Evolutionary conservation across 2,888 invertebrate genomes (phyloP).

Genomic region (Silvanus unidentatus): DNA sequence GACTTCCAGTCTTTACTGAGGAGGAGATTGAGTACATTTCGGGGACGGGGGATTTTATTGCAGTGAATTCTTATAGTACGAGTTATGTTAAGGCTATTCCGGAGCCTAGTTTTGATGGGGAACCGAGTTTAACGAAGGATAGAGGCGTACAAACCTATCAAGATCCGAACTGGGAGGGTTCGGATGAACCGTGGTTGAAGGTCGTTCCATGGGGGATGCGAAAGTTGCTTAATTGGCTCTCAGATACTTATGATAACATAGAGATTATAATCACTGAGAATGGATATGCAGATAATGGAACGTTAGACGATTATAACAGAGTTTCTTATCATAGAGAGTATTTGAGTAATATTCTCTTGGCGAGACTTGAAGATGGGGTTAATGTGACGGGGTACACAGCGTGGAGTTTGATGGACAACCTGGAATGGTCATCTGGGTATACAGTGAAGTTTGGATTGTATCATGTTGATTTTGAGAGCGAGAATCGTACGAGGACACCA

Average conservation of each 20-base stretch:
- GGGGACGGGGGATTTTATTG: constrained; percentile 65
- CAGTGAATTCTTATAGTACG: constrained; percentile 69
- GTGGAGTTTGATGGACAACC: constrained; percentile 58
- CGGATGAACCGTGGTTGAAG: constrained; percentile 10
- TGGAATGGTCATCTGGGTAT: constrained; percentile 52
- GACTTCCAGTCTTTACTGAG: constrained; percentile 56
- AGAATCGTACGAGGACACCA: constrained; percentile 53
- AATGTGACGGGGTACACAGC: constrained; percentile 52
- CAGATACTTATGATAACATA: constrained; percentile 18
- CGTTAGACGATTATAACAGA: constrained; percentile 18
- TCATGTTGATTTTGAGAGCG: constrained; percentile 58
- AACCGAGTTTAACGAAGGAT: constrained; percentile 11
- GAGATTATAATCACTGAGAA: constrained; percentile 26
- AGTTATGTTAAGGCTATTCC: constrained; percentile 40
- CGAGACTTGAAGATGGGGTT: constrained; percentile 40
- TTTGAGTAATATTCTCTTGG: constrained; percentile 33
- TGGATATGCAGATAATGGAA: constrained; percentile 18
- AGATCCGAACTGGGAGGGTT: constrained; percentile 5
- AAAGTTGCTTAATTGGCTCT: constrained; percentile 22
- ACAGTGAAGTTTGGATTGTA: constrained; percentile 63
- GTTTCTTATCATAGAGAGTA: constrained; percentile 1
- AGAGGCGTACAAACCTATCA: neutral
- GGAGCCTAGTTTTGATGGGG: constrained; percentile 3
- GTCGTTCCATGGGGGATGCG: constrained; percentile 22
- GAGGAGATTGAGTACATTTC: constrained; percentile 56